These are phyloP conservation scores for Euproctis similis DNA, from an alignment of 2,888 invertebrate genomes.

Conservation along the genomic window DNA sequence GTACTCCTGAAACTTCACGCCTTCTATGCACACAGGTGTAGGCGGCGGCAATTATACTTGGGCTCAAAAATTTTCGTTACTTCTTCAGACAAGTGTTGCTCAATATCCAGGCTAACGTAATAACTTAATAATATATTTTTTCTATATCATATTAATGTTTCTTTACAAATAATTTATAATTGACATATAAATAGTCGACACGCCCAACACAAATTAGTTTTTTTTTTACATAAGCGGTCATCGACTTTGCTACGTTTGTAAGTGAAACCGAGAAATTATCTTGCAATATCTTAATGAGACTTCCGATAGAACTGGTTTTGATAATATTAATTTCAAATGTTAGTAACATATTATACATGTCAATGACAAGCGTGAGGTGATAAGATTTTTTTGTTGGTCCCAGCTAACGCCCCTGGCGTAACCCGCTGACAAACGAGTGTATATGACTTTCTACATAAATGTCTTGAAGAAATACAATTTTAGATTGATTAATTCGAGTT, in stretches of 20 bases:
- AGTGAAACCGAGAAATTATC: constrained; percentile 16
- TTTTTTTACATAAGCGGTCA: constrained; percentile 9
- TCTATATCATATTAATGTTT: too few relatives aligned
- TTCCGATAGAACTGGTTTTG: constrained; percentile 14
- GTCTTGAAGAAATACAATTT: constrained; percentile 9
- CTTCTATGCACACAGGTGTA: too few relatives aligned
- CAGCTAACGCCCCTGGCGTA: constrained; percentile 16
- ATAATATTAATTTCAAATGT: constrained; percentile 8
- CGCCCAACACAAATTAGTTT: too few relatives aligned
- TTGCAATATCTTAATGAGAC: constrained; percentile 12
- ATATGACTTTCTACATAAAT: constrained; percentile 23
- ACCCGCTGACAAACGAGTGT: constrained; percentile 7
- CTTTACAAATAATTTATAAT: too few relatives aligned
- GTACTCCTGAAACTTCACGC: too few relatives aligned
- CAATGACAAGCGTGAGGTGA: constrained; percentile 16
- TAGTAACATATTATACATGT: constrained; percentile 24
- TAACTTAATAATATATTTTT: too few relatives aligned
- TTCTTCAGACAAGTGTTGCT: too few relatives aligned
- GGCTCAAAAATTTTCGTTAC: too few relatives aligned
- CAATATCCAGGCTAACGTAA: too few relatives aligned
- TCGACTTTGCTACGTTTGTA: constrained; percentile 2
- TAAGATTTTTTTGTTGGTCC: constrained; percentile 9
- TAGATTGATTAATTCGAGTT: too few relatives aligned
- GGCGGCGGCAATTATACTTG: too few relatives aligned
- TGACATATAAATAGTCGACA: too few relatives aligned